Evolutionary conservation across 2,888 invertebrate genomes (phyloP).

Genomic region (Elegia similella): DNA sequence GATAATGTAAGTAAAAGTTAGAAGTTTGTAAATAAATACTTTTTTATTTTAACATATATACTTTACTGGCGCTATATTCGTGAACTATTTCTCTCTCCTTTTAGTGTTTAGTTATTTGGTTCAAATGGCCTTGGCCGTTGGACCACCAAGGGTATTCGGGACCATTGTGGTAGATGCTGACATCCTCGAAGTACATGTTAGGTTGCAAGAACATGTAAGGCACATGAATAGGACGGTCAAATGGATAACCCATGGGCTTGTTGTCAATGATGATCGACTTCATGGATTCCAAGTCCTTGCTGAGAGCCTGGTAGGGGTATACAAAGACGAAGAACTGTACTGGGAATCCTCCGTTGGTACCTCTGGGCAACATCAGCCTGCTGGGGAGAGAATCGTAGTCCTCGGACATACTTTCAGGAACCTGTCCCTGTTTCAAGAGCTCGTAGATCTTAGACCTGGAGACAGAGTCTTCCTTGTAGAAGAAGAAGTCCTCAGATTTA

Average conservation of each 20-base stretch:
- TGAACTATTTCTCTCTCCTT: conserved; percentile 35
- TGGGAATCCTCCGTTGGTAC: conserved; percentile 84
- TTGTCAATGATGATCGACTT: conserved; percentile 62
- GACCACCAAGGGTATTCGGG: conserved; percentile 46
- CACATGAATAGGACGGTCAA: conserved; percentile 76
- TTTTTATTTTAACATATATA: not conserved
- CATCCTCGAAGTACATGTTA: conserved; percentile 83
- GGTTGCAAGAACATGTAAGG: conserved; percentile 74
- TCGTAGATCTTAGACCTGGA: conserved; percentile 82
- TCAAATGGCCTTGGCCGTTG: conserved; percentile 18
- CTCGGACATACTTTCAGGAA: conserved; percentile 77
- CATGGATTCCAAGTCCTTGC: conserved; percentile 50
- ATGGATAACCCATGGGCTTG: conserved; percentile 80
- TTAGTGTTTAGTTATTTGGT: conserved; percentile 42
- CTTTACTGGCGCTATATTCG: not conserved
- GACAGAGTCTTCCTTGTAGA: conserved; percentile 83
- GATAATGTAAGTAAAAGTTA: not conserved
- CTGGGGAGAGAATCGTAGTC: conserved; percentile 84
- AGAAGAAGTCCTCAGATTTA: conserved; percentile 83
- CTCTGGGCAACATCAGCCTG: conserved; percentile 87
- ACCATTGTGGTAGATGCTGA: conserved; percentile 75
- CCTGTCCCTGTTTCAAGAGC: conserved; percentile 74
- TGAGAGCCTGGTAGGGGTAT: conserved; percentile 72
- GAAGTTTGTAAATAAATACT: not conserved
- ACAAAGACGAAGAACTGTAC: conserved; percentile 85